Conservation (phyloP, 2,113 vertebrate species). For the Carassius gibelio region DNA sequence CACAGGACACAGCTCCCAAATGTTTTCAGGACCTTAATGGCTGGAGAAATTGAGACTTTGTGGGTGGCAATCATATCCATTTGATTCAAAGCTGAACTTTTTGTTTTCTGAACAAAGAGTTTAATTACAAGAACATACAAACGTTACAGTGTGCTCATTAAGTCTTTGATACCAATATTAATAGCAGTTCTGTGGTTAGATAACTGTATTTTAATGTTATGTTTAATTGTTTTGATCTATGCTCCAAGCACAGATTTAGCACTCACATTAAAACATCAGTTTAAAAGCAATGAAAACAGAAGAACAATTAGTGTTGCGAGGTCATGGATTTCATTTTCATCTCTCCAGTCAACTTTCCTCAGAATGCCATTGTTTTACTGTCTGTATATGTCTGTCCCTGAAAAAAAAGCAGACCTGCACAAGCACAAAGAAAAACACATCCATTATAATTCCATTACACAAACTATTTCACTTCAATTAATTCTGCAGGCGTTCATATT, state of each 20-base stretch:
- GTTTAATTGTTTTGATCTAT: neutral
- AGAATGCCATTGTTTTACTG: neutral
- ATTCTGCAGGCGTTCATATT: no score
- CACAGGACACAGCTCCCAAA: neutral
- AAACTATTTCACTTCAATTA: neutral
- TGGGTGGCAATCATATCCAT: neutral
- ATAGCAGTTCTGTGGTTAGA: neutral
- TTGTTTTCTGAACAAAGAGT: neutral
- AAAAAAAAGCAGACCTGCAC: neutral
- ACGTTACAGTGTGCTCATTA: neutral
- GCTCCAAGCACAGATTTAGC: neutral
- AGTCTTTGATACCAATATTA: neutral
- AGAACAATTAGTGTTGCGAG: slow-evolving; percentile 1
- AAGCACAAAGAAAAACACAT: neutral
- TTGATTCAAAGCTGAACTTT: neutral
- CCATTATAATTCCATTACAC: neutral
- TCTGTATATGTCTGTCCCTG: neutral
- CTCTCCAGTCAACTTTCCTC: neutral
- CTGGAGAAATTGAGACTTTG: neutral
- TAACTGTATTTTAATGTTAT: neutral
- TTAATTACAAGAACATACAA: neutral
- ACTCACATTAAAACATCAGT: neutral
- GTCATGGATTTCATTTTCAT: neutral
- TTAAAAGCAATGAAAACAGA: neutral
- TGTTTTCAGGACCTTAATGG: neutral